Evolutionary conservation across 2,888 invertebrate species (phyloP), one percentile per base, ranked within the genome.

Genomic region (Arrhopalites spinosus): DNA sequence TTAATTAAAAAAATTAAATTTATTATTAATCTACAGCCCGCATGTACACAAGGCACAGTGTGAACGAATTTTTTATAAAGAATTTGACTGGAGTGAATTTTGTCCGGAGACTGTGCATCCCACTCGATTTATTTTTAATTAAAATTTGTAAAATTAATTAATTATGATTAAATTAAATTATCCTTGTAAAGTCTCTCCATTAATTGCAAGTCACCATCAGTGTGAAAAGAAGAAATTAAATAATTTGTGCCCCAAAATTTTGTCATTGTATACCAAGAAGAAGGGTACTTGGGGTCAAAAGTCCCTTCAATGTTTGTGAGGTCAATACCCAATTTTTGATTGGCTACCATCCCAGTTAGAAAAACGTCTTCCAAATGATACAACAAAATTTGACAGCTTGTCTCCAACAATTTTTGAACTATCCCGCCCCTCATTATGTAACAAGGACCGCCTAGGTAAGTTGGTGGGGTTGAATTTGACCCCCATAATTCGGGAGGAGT

Each of bases 341-440:
- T 63, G 1, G 53, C 73, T 15, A 76, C 25, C 23, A 76, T 69
- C 45, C 76, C 76, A 8, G 56, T 68, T 5, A 76, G 8, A 25
- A 69, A 73, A 13, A 73, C 61, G 47, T 73, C 76, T 30, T 76
- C 76, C 36, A 76, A 47, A 47, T 72, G 53, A 23, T 61, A 67
- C 45, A 76, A 23, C 2, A 73, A 73, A 30, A 73, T 29, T 17
- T 47, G 23, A 11, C 61, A 36, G 63, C 67, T 63, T 23, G 59
- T 61, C 3, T 13, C 23, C 5, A 73, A n/a, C 15, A 76, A 20
- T 45, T 29, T n/a, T 2, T 59, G 61, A 17, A 76, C 73, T 2
- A 73, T n/a, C 47, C 45, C 69, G 5, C 68, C 53, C 23, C 20
- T 23, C 7, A 76, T 50, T 1, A 76, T 20, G 29, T 53, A 43